Evolutionary conservation across 2,888 invertebrate species (phyloP).

Genomic region (Hirtodrosophila duncani): DNA sequence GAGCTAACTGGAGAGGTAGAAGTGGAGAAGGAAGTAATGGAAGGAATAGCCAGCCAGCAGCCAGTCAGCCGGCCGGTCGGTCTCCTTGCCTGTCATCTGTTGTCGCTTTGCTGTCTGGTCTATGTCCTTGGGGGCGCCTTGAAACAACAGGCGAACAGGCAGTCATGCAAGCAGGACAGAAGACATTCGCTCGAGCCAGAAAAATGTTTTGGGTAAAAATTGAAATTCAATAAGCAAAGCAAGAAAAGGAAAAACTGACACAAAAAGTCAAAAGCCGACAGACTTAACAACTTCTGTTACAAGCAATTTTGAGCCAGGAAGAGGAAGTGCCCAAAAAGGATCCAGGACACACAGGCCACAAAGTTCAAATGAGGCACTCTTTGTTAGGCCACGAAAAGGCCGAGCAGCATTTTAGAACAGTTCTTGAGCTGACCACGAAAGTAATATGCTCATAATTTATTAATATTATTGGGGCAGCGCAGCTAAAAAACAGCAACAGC

Average conservation of each 20-base stretch:
- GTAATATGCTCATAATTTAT: slow-evolving; percentile 58
- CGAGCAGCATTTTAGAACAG: too few relatives aligned
- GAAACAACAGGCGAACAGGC: slow-evolving; percentile 36
- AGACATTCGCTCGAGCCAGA: slow-evolving; percentile 43
- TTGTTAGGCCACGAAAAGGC: too few relatives aligned
- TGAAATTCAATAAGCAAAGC: slow-evolving; percentile 58
- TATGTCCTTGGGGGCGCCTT: slow-evolving; percentile 28
- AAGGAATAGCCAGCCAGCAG: slow-evolving; percentile 22
- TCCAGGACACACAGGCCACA: not conserved
- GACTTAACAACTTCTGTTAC: slow-evolving; percentile 32
- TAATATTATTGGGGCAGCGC: slow-evolving; percentile 51
- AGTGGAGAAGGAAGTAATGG: slow-evolving; percentile 6
- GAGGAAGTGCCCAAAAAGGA: slow-evolving; percentile 14
- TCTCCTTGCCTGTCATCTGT: slow-evolving; percentile 16
- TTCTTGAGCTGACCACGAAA: slow-evolving; percentile 20
- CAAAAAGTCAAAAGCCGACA: slow-evolving; percentile 8
- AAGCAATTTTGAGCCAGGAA: too few relatives aligned
- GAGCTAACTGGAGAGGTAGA: too few relatives aligned
- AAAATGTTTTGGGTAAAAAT: slow-evolving; percentile 25
- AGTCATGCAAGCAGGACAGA: slow-evolving; percentile 38
- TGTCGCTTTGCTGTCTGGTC: slow-evolving; percentile 20
- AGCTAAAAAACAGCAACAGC: slow-evolving; percentile 6
- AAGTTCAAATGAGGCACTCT: too few relatives aligned
- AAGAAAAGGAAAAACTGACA: slow-evolving; percentile 11
- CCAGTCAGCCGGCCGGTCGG: too few relatives aligned